These are phyloP conservation scores for Catamblyrhynchus diadema DNA, from an alignment of 2,797 vertebrate genomes.

Conservation along the genomic window DNA sequence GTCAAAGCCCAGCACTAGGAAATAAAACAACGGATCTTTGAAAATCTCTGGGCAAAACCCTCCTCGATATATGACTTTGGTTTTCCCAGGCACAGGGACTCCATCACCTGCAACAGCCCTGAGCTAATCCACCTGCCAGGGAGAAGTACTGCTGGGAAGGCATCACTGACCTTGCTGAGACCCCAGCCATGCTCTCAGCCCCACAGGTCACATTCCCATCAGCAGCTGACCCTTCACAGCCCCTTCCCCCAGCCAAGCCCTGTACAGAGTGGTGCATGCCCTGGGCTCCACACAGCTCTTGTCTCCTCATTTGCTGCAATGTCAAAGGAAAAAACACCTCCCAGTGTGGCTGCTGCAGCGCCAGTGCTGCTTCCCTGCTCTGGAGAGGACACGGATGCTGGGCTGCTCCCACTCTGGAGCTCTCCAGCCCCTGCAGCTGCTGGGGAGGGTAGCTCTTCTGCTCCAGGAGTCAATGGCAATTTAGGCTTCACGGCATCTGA, in stretches of 20 bases:
- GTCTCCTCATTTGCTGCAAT: slow-evolving; percentile 34
- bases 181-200: not conserved
- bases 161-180: accelerated
- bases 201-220: not conserved
- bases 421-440: not conserved
- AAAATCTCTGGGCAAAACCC: slow-evolving; percentile 63
- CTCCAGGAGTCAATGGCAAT: not conserved
- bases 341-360: not conserved
- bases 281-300: not conserved
- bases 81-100: not conserved
- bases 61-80: not conserved
- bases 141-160: not conserved
- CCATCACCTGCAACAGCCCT: not conserved
- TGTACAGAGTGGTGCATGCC: accelerated
- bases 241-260: not conserved
- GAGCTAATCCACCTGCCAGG: not conserved
- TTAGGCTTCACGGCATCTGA: not conserved
- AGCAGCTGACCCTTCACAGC: not conserved
- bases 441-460: not conserved
- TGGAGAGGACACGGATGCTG: accelerated
- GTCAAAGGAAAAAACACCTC: slow-evolving; percentile 2
- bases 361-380: accelerated
- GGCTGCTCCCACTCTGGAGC: not conserved
- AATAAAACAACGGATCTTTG: slow-evolving; percentile 74
- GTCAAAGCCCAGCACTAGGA: slow-evolving; percentile 95